Percentiles rank a stretch among this genome's conserved stretches.
Conservation (phyloP, 2,888 invertebrate species). For the Nipponacmea schrenckii region DNA sequence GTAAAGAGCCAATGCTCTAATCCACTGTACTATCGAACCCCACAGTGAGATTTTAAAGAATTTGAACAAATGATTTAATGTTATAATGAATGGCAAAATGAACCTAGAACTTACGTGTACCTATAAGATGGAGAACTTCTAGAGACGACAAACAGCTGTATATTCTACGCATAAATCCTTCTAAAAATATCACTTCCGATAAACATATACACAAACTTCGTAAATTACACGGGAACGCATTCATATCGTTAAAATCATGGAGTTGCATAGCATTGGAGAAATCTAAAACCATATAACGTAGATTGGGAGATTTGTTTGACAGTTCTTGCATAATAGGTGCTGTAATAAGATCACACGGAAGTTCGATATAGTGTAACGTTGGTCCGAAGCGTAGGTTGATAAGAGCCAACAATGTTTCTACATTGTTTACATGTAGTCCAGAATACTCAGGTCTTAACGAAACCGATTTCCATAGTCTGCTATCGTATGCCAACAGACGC, state of each 20-base stretch:
- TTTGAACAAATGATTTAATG: too few relatives aligned
- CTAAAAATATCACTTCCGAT: conserved; percentile 99
- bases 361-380: conserved; percentile 65
- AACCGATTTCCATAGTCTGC: conserved; percentile 93
- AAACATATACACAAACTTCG: conserved; percentile 95
- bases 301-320: conserved; percentile 78
- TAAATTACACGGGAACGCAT: conserved; percentile 97
- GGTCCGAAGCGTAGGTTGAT: conserved; percentile 74
- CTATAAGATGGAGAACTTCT: conserved; percentile 95
- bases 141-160: conserved; percentile 99
- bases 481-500: conserved; percentile 95
- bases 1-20: too few relatives aligned
- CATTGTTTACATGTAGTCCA: conserved; percentile 85
- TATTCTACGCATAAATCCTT: conserved; percentile 99
- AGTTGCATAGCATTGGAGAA: conserved; percentile 91
- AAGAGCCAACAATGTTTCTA: conserved; percentile 87
- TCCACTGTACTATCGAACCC: too few relatives aligned
- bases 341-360: conserved; percentile 95
- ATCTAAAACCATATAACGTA: conserved; percentile 84
- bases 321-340: conserved; percentile 96
- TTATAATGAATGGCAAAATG: too few relatives aligned
- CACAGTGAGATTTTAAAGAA: too few relatives aligned
- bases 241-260: conserved; percentile 98
- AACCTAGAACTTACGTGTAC: conserved; percentile 67
- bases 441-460: conserved; percentile 96